phyloP scores from a whole-genome alignment of 2,797 vertebrate genomes.

The Neosalanx taihuensis region DNA sequence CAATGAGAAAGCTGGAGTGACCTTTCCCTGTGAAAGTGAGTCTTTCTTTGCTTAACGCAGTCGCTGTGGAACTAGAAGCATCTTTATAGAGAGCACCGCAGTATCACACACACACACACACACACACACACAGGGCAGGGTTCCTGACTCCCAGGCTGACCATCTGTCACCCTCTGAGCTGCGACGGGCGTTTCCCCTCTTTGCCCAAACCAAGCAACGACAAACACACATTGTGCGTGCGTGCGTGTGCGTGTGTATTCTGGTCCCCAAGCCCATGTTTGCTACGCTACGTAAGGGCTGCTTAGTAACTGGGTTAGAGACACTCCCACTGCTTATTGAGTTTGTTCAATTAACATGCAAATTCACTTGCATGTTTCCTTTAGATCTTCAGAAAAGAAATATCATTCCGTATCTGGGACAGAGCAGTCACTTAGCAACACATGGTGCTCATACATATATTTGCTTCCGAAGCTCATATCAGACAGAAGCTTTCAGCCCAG shows the following conservation, averaged over 20 bases:
- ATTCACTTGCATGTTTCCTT: conserved; percentile 33
- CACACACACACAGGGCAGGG: conserved; percentile 44
- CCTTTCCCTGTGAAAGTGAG: conserved; percentile 3
- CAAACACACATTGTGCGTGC: background rate
- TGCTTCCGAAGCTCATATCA: conserved; percentile 13
- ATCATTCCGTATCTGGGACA: conserved; percentile 37
- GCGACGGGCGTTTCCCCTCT: conserved; percentile 66
- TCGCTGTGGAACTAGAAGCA: background rate
- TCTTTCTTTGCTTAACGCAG: background rate
- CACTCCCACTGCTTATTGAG: background rate
- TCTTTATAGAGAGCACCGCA: background rate
- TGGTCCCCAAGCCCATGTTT: conserved; percentile 21
- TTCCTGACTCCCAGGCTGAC: conserved; percentile 67
- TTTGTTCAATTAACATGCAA: conserved; percentile 27
- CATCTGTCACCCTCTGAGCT: conserved; percentile 76
- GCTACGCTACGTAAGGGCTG: conserved; percentile 31
- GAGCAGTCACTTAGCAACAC: conserved; percentile 13
- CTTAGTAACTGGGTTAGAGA: conserved; percentile 12
- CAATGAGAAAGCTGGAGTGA: background rate
- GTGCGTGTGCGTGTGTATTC: conserved; percentile 43
- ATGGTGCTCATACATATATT: conserved; percentile 33
- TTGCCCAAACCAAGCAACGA: conserved; percentile 38
- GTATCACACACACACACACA: conserved; percentile 11
- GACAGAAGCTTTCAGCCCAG: conserved; percentile 50
- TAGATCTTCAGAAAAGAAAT: conserved; percentile 36